Evolutionary conservation across 2,113 vertebrate species (phyloP).

Genomic region (Xiphorhynchus elegans): DNA sequence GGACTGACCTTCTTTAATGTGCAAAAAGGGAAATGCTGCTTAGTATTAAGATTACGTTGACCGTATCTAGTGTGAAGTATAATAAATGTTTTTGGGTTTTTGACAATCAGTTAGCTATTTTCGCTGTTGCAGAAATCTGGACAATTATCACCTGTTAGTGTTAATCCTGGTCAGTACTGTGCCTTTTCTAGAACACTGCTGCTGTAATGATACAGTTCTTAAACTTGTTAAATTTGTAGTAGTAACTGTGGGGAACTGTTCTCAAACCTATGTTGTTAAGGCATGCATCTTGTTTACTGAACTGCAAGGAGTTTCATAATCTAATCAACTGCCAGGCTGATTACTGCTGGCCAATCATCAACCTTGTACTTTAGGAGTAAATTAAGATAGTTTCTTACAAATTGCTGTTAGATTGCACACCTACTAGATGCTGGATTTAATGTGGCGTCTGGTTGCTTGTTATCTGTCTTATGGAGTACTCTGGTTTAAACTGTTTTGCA

Average conservation of each 20-base stretch:
- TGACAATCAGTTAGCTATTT: neutral
- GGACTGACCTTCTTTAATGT: neutral
- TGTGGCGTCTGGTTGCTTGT: neutral
- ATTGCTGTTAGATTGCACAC: neutral
- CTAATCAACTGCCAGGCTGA: neutral
- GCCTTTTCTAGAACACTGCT: neutral
- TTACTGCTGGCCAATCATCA: constrained; percentile 9
- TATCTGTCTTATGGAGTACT: neutral
- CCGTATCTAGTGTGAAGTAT: neutral
- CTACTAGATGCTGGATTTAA: neutral
- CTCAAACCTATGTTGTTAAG: neutral
- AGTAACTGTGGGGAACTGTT: neutral
- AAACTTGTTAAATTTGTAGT: neutral
- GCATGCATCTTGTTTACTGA: neutral
- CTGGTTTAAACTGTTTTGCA: neutral
- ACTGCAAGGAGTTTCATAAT: neutral
- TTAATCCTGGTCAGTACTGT: neutral
- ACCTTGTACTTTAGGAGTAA: neutral
- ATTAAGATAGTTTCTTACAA: neutral
- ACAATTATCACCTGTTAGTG: neutral
- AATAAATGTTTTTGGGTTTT: neutral
- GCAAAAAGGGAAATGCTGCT: neutral
- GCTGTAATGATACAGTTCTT: neutral
- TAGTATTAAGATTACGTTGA: constrained; percentile 4
- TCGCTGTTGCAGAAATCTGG: neutral